Evolutionary conservation across 2,797 vertebrate species (phyloP).

Genomic region (Uromys caudimaculatus): DNA sequence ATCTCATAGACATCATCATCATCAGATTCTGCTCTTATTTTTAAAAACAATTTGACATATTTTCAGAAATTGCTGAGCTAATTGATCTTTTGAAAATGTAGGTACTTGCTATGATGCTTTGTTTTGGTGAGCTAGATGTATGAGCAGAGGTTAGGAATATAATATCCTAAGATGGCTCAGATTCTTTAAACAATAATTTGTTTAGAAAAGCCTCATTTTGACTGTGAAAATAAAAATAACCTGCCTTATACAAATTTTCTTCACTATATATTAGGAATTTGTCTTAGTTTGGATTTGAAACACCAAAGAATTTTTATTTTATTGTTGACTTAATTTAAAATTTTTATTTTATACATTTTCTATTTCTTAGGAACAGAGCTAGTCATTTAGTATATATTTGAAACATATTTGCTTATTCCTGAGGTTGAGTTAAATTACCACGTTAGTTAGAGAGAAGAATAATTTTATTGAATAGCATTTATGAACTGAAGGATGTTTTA

Average conservation of each 20-base stretch:
- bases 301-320: conserved; percentile 30
- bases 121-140: conserved; percentile 34
- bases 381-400: background rate
- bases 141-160: conserved; percentile 12
- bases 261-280: conserved; percentile 23
- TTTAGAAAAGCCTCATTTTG: conserved; percentile 55
- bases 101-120: background rate
- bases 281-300: conserved; percentile 56
- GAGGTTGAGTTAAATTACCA: conserved; percentile 46
- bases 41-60: conserved; percentile 33
- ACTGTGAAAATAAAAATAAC: conserved; percentile 54
- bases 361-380: conserved; percentile 24
- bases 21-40: conserved; percentile 50
- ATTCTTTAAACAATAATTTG: conserved; percentile 55
- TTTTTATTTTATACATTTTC: background rate
- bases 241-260: background rate
- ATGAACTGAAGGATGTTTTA: conserved; percentile 52
- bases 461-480: background rate
- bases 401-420: conserved; percentile 42
- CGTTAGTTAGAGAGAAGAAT: conserved; percentile 37
- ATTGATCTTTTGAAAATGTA: conserved; percentile 43
- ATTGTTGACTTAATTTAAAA: conserved; percentile 48
- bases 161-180: background rate
- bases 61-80: conserved; percentile 38
- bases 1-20: background rate